Evolutionary conservation across 2,797 vertebrate species (phyloP).

Genomic region (Merluccius polli): DNA sequence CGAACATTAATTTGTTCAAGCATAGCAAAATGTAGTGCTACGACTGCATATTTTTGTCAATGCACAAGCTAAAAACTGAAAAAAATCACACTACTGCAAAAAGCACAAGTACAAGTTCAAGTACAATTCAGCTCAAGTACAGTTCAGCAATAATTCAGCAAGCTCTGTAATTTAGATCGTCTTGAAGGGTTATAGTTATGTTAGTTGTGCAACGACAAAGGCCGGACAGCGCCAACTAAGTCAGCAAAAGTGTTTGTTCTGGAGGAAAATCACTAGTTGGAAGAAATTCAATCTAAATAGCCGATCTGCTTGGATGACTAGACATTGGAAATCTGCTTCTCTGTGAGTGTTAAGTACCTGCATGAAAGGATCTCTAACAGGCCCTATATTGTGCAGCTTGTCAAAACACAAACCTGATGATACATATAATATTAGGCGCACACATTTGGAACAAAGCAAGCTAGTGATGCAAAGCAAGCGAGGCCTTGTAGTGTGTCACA

Average conservation of each 20-base stretch:
- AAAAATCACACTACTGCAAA: background rate
- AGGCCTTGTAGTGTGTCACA: no score
- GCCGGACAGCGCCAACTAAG: conserved; percentile 27
- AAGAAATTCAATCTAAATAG: conserved; percentile 17
- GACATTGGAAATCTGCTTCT: background rate
- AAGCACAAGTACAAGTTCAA: conserved; percentile 16
- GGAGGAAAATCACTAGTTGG: conserved; percentile 36
- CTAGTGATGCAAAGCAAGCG: no score
- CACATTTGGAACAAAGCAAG: background rate
- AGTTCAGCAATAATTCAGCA: no score
- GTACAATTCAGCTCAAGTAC: conserved; percentile 27
- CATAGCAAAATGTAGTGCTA: no score
- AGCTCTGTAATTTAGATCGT: no score
- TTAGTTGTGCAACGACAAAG: conserved; percentile 40
- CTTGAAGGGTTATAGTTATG: conserved; percentile 21
- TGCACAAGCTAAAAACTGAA: background rate
- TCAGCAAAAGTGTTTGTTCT: conserved; percentile 33
- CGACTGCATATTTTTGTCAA: background rate
- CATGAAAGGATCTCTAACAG: background rate
- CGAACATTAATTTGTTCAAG: no score
- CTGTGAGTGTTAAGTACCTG: background rate
- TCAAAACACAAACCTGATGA: background rate
- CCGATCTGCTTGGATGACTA: conserved; percentile 2
- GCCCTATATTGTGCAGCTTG: background rate
- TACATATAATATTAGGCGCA: background rate